Evolutionary conservation across 2,113 vertebrate species (phyloP), one percentile per base, ranked within the genome.

Genomic region (Cochlearius cochlearius): DNA sequence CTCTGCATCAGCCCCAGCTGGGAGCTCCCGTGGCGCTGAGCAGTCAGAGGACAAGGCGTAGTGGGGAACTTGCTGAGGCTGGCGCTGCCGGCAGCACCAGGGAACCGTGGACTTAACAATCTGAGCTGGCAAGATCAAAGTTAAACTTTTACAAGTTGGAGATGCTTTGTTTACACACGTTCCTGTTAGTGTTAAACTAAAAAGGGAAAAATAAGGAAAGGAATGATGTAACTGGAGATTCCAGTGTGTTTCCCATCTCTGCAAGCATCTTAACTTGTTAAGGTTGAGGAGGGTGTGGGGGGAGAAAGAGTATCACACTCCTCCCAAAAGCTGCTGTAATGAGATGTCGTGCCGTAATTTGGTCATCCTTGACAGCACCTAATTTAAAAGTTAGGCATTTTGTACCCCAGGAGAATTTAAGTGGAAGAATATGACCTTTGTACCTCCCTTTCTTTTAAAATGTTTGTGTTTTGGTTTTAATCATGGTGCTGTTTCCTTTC

Each of bases 1-100:
- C 21, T 79, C 36, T 26, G 23, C 38, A 11, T 38, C 32, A 85
- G 34, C 41, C 32, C 0, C 8, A 58, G 67, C 55, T 43, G 41
- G 43, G 32, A 41, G 34, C 53, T 89, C 18, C 3, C 14, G 9
- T 50, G 80, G 38, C 56, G 20, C 60, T 26, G 39, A 49, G 39
- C 26, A 39, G 10, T 7, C 17, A 10, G 12, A 56, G 50, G 81
- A 41, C 36, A 67, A 72, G 56, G 29, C 2, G 1, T n/a, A 5
- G 26, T 30, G 36, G 63, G 27, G 17, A 62, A 15, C 7, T 30
- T 59, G 39, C 41, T 68, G 30, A 60, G 58, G 34, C 53, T 87
- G 84, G 15, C 1, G 0, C 30, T 89, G 76, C 47, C 5, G 3
- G 52, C 43, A n/a, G 11, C 2, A 1, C 45, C 1, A 1, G 49